These are phyloP conservation scores for Capreolus pygargus DNA, from an alignment of 2,113 vertebrate species.

Conservation along the genomic window DNA sequence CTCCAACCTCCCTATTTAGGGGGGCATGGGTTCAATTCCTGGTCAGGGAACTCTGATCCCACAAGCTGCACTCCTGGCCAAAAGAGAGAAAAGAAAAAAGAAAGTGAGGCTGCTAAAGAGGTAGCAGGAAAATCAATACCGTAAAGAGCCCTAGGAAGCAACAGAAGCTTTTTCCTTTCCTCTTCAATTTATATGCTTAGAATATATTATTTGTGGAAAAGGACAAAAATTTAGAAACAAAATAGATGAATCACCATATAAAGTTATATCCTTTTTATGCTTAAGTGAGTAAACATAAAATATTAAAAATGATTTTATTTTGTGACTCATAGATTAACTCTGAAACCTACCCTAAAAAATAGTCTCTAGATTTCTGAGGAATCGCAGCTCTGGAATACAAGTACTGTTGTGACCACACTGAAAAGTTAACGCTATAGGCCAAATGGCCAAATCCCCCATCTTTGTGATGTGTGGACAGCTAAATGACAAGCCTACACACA, in stretches of 20 bases:
- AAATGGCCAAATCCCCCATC: background rate
- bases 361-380: background rate
- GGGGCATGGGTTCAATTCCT: background rate
- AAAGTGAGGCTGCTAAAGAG: background rate
- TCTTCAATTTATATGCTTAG: background rate
- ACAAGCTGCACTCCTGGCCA: background rate
- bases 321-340: background rate
- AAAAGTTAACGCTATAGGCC: background rate
- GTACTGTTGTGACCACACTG: background rate
- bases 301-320: background rate
- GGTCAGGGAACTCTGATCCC: background rate
- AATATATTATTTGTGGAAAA: background rate
- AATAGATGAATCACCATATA: background rate
- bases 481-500: background rate
- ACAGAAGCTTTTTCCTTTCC: background rate
- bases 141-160: background rate
- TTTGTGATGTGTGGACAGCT: background rate
- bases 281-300: background rate
- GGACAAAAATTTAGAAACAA: background rate
- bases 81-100: background rate
- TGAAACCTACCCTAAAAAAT: background rate
- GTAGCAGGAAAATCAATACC: background rate
- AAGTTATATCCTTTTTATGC: background rate
- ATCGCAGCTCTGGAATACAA: background rate
- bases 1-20: background rate